phyloP scores from a whole-genome alignment of 2,888 invertebrate genomes.

The Trissoscelio sp. region DNA sequence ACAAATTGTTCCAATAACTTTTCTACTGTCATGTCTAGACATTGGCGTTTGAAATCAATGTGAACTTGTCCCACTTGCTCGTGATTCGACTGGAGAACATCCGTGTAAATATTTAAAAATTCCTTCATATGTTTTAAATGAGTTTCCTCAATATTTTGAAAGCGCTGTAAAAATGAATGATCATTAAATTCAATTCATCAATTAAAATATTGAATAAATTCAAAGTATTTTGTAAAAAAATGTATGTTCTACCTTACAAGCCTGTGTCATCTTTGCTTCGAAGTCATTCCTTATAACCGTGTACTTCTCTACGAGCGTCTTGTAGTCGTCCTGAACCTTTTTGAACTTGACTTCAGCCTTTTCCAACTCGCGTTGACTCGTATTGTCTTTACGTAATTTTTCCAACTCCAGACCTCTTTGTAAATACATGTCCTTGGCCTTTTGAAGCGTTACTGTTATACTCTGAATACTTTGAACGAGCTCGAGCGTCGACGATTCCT shows the following conservation, averaged over 20 bases:
- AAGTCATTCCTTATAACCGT: slow-evolving; percentile 95
- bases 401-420: slow-evolving; percentile 94
- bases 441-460: slow-evolving; percentile 93
- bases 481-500: slow-evolving; percentile 95
- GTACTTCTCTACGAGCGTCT: slow-evolving; percentile 95
- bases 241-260: slow-evolving; percentile 88
- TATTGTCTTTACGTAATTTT: slow-evolving; percentile 94
- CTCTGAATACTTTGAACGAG: slow-evolving; percentile 94
- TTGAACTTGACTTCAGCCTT: slow-evolving; percentile 96
- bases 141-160: slow-evolving; percentile 97
- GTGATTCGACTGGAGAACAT: slow-evolving; percentile 94
- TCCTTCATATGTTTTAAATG: slow-evolving; percentile 98
- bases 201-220: no score
- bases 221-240: neutral
- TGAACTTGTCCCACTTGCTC: slow-evolving; percentile 96
- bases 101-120: slow-evolving; percentile 94
- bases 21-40: slow-evolving; percentile 95
- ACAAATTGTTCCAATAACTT: slow-evolving; percentile 96
- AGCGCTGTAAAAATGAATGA: slow-evolving; percentile 85
- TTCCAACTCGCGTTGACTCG: slow-evolving; percentile 95
- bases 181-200: no score
- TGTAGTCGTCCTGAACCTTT: slow-evolving; percentile 98
- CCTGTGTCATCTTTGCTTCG: slow-evolving; percentile 96
- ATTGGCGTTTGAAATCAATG: slow-evolving; percentile 95
- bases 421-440: slow-evolving; percentile 96